These are phyloP conservation scores for Microctonus brassicae DNA, from an alignment of 2,888 invertebrate species.

Conservation along the genomic window DNA sequence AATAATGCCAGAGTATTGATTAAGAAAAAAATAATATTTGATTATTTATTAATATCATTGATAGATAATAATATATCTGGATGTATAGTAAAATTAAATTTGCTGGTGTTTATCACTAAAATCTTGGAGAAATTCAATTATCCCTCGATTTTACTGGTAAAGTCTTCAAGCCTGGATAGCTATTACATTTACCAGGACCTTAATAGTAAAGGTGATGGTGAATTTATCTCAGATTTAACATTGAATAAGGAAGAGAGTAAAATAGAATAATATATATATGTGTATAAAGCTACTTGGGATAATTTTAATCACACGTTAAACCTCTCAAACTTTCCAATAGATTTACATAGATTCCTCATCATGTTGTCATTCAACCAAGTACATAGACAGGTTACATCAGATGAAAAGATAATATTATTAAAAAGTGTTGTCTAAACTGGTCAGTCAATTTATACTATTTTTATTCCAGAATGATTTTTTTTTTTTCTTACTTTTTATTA, in stretches of 20 bases:
- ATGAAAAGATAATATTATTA: neutral
- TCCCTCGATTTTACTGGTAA: neutral
- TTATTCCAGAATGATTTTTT: no score
- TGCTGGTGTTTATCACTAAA: neutral
- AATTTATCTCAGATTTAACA: neutral
- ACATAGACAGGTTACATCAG: neutral
- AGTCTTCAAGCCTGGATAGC: neutral
- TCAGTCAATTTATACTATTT: neutral
- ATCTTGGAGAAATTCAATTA: slow-evolving; percentile 7
- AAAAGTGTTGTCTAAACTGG: neutral
- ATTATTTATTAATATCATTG: no score
- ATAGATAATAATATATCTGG: no score
- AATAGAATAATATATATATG: neutral
- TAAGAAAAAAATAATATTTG: neutral
- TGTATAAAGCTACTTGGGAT: neutral
- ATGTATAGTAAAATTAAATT: no score
- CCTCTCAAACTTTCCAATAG: neutral
- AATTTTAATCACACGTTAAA: neutral
- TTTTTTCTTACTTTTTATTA: no score
- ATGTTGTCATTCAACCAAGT: neutral
- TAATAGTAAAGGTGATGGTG: neutral
- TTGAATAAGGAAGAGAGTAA: neutral
- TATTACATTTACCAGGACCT: neutral
- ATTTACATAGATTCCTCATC: neutral
- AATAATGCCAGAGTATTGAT: neutral